Base-by-base conservation (phyloP, 1,140 invertebrate species). In the Cydia splendana region DNA sequence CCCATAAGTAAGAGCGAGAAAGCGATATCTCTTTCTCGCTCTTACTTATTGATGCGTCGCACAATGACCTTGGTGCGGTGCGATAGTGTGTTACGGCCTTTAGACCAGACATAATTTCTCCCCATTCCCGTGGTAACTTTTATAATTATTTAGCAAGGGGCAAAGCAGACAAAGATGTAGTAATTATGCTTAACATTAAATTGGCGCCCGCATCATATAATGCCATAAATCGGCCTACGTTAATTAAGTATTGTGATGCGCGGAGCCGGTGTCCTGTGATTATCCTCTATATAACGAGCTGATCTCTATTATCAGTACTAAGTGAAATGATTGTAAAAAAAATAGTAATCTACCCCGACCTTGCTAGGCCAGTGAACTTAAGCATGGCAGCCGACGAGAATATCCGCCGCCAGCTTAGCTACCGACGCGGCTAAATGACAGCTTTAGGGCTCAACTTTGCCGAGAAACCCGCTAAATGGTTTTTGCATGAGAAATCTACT, bases 341-440 rank as follows among this genome's bases (percentile, higher is more conserved):
- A 45, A 71, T 42, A 45, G 4, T 71, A 15, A 69, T 38, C 38
- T 18, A 71, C 28, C 20, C 38, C 20, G 73, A 53, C 73, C 73
- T 74, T 74, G 42, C 18, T 18, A 10, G 73, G 73, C 77, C 79
- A 75, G 38, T 82, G 77, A 82, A 78, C 81, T 71, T 69, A 38
- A 71, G 45, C 67, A 38, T 71, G 67, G 67, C 67, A 69, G 28
- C 65, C 65, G 34, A 45, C 67, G 67, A 71, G 67, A 71, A 71
- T 71, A 71, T 71, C 67, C 67, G 67, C 34, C 45, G 67, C 67
- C 67, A 42, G 24, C 67, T 71, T 42, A 71, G 67, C 15, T 45
- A 71, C 28, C 67, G 67, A 71, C 67, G 67, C 67, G 67, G 6
- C 34, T 38, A 38, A 71, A 38, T 71, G 30, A 71, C 67, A 12